A percentile compares a stretch with the other conserved stretches of the same genome.
Evolutionary conservation across 2,113 vertebrate genomes (phyloP).

Genomic region (Riparia riparia): DNA sequence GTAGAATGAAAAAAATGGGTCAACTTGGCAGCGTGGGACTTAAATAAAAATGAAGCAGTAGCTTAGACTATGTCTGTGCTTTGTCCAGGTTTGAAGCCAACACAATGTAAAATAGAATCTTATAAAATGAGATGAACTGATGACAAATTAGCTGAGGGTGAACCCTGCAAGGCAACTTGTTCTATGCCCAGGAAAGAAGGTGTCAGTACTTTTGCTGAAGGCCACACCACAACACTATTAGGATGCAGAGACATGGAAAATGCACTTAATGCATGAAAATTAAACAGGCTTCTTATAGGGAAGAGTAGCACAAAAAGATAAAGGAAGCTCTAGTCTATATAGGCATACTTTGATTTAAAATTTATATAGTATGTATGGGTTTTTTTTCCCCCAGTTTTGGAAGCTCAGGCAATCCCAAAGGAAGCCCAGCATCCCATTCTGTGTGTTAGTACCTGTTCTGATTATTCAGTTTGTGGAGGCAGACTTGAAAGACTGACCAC

Average conservation of each 20-base stretch:
- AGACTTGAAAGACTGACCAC: not conserved
- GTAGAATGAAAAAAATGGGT: constrained; percentile 58
- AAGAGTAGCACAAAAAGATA: not conserved
- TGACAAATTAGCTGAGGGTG: not conserved
- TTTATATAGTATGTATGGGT: too few species aligned
- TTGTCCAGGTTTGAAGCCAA: constrained; percentile 17
- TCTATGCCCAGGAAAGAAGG: not conserved
- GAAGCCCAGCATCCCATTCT: not conserved
- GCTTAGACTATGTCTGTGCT: not conserved
- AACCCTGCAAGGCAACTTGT: rapidly evolving
- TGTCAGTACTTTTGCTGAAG: not conserved
- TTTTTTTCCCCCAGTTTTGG: not conserved
- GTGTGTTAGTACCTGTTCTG: not conserved
- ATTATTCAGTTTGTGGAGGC: not conserved
- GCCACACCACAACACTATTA: not conserved
- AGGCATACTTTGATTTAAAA: not conserved
- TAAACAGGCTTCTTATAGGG: not conserved
- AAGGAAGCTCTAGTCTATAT: not conserved
- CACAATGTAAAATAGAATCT: not conserved
- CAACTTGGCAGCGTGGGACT: constrained; percentile 49
- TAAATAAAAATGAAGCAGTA: constrained; percentile 45
- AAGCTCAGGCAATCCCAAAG: not conserved
- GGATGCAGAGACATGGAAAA: not conserved
- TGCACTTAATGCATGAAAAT: not conserved
- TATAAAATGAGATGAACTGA: not conserved